Conservation (phyloP, 2,888 invertebrate species). For the Drosophila formosana region DNA sequence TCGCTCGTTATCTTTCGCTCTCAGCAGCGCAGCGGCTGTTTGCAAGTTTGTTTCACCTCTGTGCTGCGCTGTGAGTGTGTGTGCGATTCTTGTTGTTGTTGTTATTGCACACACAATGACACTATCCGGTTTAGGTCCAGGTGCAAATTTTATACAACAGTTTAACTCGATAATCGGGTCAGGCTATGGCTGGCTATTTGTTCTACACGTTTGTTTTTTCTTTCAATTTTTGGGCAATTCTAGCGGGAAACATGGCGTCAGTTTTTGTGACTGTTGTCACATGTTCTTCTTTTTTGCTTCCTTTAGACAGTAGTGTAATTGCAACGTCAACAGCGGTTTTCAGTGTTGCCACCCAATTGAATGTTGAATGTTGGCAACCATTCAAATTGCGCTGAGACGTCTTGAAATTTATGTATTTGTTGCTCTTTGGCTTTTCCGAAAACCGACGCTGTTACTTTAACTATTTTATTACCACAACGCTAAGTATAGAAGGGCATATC, state of each 20-base stretch:
- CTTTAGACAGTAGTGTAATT: constrained; percentile 26
- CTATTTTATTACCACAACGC: constrained; percentile 75
- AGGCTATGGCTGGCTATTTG: constrained; percentile 70
- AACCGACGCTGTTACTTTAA: constrained; percentile 70
- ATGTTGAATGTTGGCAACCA: constrained; percentile 45
- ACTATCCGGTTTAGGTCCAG: constrained; percentile 81
- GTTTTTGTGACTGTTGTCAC: constrained; percentile 39
- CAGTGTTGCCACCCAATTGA: constrained; percentile 61
- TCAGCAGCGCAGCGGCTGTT: constrained; percentile 49
- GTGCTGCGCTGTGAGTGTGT: constrained; percentile 12
- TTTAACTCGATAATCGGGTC: constrained; percentile 79
- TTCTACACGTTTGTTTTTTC: constrained; percentile 54
- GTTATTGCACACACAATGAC: constrained; percentile 65
- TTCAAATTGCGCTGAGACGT: constrained; percentile 72
- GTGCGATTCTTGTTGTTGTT: constrained; percentile 38
- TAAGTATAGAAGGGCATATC: background rate
- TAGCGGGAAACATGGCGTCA: constrained; percentile 77
- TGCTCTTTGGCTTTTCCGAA: constrained; percentile 69
- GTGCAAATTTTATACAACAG: constrained; percentile 78
- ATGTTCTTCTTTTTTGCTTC: constrained; percentile 25
- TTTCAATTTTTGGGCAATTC: constrained; percentile 55
- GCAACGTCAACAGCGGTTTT: constrained; percentile 48
- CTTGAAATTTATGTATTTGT: constrained; percentile 65
- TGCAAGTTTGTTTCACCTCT: constrained; percentile 57
- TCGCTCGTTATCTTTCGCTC: constrained; percentile 24